These are phyloP conservation scores for Agrochola lychnidis DNA, from an alignment of 2,888 invertebrate species.

Conservation along the genomic window DNA sequence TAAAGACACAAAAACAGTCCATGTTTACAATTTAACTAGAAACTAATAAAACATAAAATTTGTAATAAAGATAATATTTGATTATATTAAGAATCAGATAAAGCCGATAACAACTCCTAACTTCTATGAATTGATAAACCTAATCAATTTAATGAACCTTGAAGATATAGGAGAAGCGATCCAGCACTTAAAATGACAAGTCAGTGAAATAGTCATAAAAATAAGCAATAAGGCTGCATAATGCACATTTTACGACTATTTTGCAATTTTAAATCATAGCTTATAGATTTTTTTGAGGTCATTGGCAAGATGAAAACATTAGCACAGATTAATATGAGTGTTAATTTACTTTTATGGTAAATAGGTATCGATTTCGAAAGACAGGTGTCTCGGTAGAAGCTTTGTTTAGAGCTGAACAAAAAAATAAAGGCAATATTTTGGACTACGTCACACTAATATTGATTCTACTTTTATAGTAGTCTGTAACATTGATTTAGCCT, in stretches of 20 bases:
- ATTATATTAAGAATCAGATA: conserved; percentile 39
- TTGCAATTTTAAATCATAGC: conserved; percentile 33
- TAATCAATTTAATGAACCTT: conserved; percentile 44
- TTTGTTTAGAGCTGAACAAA: background rate
- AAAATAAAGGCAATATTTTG: conserved; percentile 25
- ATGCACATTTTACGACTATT: conserved; percentile 43
- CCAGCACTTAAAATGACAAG: conserved; percentile 23
- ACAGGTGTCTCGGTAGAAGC: conserved; percentile 29
- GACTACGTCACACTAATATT: background rate
- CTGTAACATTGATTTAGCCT: background rate
- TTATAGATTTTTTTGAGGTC: conserved; percentile 41
- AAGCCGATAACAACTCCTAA: conserved; percentile 25
- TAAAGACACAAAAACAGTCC: conserved; percentile 30
- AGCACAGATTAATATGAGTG: conserved; percentile 17
- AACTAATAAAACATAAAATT: conserved; percentile 20
- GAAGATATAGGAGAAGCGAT: conserved; percentile 33
- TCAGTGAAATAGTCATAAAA: conserved; percentile 42
- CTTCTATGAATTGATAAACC: conserved; percentile 61
- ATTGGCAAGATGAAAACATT: conserved; percentile 41
- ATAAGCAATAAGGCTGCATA: conserved; percentile 18
- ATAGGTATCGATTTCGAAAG: conserved; percentile 30
- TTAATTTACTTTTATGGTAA: conserved; percentile 15
- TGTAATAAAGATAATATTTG: conserved; percentile 34
- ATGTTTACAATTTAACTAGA: conserved; percentile 29
- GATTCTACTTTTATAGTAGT: background rate